A percentile compares a stretch with the other conserved stretches of the same genome.
Evolutionary conservation across 2,797 vertebrate genomes (phyloP).

Genomic region (Echiichthys vipera): DNA sequence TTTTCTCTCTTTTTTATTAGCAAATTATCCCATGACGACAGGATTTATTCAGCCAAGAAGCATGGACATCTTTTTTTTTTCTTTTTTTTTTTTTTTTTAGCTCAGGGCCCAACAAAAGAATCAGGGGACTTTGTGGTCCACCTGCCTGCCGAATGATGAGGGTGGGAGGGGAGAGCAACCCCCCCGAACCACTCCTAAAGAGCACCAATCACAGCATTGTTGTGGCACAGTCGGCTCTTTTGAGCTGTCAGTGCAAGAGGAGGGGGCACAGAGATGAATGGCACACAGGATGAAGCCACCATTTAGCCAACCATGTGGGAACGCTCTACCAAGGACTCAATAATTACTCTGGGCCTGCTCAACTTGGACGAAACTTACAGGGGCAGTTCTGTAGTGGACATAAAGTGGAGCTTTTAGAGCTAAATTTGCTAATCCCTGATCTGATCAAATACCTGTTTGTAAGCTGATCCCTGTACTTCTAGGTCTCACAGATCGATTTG

Average conservation of each 20-base stretch:
- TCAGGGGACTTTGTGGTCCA: conserved; percentile 99
- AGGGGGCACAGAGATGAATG: conserved; percentile 94
- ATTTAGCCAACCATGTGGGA: conserved; percentile 97
- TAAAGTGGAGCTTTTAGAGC: not conserved
- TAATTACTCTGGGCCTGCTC: conserved; percentile 90
- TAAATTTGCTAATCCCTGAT: not conserved
- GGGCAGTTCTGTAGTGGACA: not conserved
- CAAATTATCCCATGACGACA: conserved; percentile 97
- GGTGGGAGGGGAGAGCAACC: conserved; percentile 88
- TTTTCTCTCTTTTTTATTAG: conserved; percentile 83
- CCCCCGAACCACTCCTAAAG: conserved; percentile 91
- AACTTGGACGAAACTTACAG: conserved; percentile 87
- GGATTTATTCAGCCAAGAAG: conserved; percentile 95
- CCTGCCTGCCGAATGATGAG: conserved; percentile 98
- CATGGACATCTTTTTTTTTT: conserved; percentile 85
- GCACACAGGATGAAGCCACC: conserved; percentile 93
- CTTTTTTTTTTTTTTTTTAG: conserved; percentile 56
- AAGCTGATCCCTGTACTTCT: not conserved
- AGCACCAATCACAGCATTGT: conserved; percentile 99
- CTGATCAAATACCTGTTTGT: not conserved
- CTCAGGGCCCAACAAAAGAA: conserved; percentile 95
- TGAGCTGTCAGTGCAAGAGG: conserved; percentile 96
- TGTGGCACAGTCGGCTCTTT: conserved; percentile 98
- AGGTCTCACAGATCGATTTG: conserved; percentile 1
- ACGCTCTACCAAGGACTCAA: conserved; percentile 91